Evolutionary conservation across 35 echinoderm and acorn worm species (phyloP).

Genomic region (Apostichopus californicus): DNA sequence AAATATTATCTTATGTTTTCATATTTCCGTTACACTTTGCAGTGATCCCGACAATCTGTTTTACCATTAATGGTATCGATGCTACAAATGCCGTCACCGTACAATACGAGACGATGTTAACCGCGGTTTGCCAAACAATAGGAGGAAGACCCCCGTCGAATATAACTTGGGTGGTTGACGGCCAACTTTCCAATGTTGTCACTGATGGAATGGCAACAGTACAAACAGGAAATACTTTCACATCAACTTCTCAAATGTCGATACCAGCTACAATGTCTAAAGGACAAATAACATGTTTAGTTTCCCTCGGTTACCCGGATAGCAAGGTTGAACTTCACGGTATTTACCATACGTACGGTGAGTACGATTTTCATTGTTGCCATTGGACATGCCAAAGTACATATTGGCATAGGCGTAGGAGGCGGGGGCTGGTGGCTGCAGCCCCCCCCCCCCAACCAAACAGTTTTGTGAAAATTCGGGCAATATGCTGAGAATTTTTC

Average conservation of each 20-base stretch:
- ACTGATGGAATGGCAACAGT: background rate
- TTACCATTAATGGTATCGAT: background rate
- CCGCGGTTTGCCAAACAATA: background rate
- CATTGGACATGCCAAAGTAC: no score
- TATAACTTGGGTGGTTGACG: background rate
- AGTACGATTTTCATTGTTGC: background rate
- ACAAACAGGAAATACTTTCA: background rate
- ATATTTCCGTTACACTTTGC: background rate
- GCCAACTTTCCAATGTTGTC: background rate
- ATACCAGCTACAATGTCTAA: background rate
- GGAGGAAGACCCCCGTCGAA: background rate
- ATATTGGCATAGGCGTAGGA: no score
- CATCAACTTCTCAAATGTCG: background rate
- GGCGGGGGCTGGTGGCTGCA: no score
- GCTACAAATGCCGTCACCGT: background rate
- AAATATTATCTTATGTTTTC: no score
- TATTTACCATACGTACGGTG: background rate
- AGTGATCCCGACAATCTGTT: background rate
- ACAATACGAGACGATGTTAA: background rate
- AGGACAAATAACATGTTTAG: background rate
- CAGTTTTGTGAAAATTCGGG: no score
- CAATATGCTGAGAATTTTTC: no score
- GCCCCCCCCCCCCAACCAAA: no score
- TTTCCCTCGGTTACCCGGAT: background rate
- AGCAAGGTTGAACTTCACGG: background rate